Evolutionary conservation across 2,888 invertebrate species (phyloP), one percentile per base, ranked within the genome.

Genomic region (Eupithecia exiguata): DNA sequence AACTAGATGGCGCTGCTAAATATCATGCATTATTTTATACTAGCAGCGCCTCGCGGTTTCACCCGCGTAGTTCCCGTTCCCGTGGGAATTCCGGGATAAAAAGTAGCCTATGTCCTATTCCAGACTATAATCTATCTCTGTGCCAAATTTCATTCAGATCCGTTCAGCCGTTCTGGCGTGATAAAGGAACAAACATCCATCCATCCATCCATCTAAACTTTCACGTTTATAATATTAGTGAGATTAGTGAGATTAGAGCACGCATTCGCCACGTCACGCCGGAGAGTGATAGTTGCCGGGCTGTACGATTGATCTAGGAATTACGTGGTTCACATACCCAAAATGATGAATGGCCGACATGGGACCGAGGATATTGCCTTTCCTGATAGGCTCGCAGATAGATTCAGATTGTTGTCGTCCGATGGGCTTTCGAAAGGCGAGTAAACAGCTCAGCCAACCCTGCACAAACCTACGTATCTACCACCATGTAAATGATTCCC

Each of bases 231-330:
- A n/a, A n/a, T n/a, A n/a, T n/a, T n/a, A n/a, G n/a, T n/a, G n/a
- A n/a, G n/a, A n/a, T n/a, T n/a, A n/a, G n/a, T n/a, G n/a, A n/a
- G 14, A 58, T 58, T 66, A 14, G 21, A 40, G 21, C 14, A 25
- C 79, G 73, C 80, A 83, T 83, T 84, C 81, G 82, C 85, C 81
- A 82, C 82, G 83, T 80, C 74, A 79, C 74, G 77, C 79, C 80
- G 78, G 79, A 82, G 84, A 86, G 80, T 76, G 78, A 85, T 83
- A 79, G 80, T 74, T 69, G 68, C 66, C 46, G 69, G 80, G 80
- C 82, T 79, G 85, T 83, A 83, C 84, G 87, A 91, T 89, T 88
- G 89, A 91, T 90, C 87, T 87, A 83, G 84, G 86, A 87, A 88
- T 90, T 89, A 88, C 88, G 87, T 88, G 87, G 85, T 86, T 81